Conservation (phyloP, 2,113 vertebrate genomes). For the Conger conger region DNA sequence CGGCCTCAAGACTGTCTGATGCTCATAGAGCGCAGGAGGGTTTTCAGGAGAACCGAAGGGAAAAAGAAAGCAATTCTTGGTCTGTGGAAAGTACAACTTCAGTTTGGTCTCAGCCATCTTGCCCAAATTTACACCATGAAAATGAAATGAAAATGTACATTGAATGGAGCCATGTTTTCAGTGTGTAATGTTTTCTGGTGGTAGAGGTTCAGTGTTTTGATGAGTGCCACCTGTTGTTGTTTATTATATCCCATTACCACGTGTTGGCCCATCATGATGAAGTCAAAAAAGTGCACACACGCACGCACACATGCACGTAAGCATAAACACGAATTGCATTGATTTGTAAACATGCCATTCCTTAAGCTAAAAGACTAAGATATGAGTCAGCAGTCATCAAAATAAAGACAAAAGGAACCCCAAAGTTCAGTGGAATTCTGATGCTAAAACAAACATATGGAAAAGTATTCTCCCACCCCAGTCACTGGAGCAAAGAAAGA, state of each 20-base stretch:
- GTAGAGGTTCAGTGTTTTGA: neutral
- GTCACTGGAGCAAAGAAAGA: neutral
- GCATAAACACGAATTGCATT: neutral
- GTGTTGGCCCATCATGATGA: neutral
- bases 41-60: neutral
- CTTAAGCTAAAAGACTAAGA: no score
- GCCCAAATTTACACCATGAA: neutral
- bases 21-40: neutral
- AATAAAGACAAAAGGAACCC: neutral
- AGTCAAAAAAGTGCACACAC: neutral
- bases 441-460: neutral
- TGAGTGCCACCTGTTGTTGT: neutral
- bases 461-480: neutral
- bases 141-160: neutral
- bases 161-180: neutral
- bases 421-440: neutral
- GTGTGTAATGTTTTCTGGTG: neutral
- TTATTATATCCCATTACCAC: neutral
- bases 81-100: neutral
- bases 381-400: neutral
- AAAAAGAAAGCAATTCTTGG: neutral
- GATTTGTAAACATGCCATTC: neutral
- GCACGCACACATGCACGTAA: conserved; percentile 6
- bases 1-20: neutral
- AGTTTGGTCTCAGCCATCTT: neutral